Percentiles rank a stretch among this genome's conserved stretches.
Evolutionary conservation across 2,888 invertebrate genomes (phyloP).

Genomic region (Watsonalla binaria): DNA sequence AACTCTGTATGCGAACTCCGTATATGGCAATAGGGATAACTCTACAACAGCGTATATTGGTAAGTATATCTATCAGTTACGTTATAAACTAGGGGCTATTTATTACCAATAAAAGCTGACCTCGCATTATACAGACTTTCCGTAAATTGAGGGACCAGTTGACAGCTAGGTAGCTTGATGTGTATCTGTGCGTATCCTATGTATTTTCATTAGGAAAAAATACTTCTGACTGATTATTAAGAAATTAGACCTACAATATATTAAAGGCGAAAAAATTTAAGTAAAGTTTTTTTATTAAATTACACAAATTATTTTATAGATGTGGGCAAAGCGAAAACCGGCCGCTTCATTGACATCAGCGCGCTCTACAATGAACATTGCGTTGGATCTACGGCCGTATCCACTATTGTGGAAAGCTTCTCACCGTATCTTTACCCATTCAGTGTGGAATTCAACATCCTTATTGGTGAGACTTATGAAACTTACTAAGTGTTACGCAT

Average conservation of each 20-base stretch:
- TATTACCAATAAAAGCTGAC: not conserved
- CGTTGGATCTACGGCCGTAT: conserved; percentile 62
- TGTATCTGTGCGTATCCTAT: too few species aligned
- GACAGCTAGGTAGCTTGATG: too few species aligned
- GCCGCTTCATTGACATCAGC: conserved; percentile 52
- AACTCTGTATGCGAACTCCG: conserved; percentile 62
- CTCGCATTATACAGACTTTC: too few species aligned
- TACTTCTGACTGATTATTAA: too few species aligned
- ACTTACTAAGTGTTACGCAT: too few species aligned
- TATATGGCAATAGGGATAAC: conserved; percentile 34
- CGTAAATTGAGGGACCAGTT: too few species aligned
- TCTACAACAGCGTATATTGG: not conserved
- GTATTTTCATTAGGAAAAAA: too few species aligned
- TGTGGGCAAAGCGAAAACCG: conserved; percentile 10
- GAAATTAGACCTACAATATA: too few species aligned
- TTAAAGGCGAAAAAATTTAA: too few species aligned
- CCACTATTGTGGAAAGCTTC: conserved; percentile 76
- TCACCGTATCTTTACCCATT: conserved; percentile 90
- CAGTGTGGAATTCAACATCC: conserved; percentile 88
- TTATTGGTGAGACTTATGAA: conserved; percentile 76
- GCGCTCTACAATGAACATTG: conserved; percentile 63
- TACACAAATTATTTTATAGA: not conserved
- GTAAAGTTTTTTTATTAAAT: not conserved
- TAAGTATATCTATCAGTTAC: not conserved
- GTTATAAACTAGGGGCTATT: not conserved